phyloP scores from a whole-genome alignment of 2,888 invertebrate species.

The Macrosiphum euphorbiae region DNA sequence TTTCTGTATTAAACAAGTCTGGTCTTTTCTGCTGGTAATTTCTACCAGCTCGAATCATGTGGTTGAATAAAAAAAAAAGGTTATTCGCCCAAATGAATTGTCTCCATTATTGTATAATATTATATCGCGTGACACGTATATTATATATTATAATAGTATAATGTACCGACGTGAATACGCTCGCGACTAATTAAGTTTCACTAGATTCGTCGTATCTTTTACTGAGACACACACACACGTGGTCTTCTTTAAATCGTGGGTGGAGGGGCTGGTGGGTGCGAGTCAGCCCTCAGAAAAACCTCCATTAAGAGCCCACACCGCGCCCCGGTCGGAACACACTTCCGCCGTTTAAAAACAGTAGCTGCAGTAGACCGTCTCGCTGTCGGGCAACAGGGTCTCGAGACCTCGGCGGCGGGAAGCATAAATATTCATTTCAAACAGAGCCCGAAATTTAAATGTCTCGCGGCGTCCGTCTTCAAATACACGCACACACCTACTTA shows the following conservation, averaged over 20 bases:
- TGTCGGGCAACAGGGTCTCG: neutral
- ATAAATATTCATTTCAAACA: constrained; percentile 47
- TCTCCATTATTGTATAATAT: neutral
- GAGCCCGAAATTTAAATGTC: constrained; percentile 21
- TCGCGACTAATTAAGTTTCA: neutral
- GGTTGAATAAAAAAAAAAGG: neutral
- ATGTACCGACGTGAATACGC: neutral
- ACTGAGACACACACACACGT: neutral
- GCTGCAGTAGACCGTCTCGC: constrained; percentile 44
- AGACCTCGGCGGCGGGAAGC: constrained; percentile 14
- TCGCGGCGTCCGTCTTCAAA: neutral
- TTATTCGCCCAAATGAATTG: neutral
- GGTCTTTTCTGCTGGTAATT: neutral
- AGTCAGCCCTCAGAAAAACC: constrained; percentile 22
- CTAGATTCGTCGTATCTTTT: neutral
- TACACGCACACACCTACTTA: neutral
- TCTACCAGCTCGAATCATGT: neutral
- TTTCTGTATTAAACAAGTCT: neutral
- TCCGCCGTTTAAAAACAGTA: constrained; percentile 60
- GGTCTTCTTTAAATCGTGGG: neutral
- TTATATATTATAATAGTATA: neutral
- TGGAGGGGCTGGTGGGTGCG: neutral
- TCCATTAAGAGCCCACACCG: constrained; percentile 36
- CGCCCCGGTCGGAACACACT: constrained; percentile 51
- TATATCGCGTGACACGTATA: neutral